phyloP scores from a whole-genome alignment of 1,140 invertebrate genomes.

The Nasonia vitripennis region DNA sequence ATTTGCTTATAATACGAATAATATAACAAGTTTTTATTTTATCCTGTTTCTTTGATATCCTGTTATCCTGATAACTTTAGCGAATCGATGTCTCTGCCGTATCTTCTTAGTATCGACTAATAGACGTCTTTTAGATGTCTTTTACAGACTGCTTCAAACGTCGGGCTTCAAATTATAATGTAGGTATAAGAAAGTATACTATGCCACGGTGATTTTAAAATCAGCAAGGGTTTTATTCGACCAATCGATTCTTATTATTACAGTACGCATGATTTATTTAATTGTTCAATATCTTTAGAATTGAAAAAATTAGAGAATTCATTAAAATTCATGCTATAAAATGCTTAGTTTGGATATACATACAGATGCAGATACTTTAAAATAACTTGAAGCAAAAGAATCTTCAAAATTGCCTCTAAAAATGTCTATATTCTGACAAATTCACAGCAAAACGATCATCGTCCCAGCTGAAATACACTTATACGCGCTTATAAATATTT shows the following conservation, averaged over 20 bases:
- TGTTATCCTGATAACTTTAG: slow-evolving; percentile 21
- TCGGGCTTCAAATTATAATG: not conserved
- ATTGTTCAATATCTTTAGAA: too few relatives aligned
- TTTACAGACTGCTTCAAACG: not conserved
- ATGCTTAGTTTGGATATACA: too few relatives aligned
- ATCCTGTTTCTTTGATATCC: not conserved
- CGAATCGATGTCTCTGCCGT: slow-evolving; percentile 27
- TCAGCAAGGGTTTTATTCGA: too few relatives aligned
- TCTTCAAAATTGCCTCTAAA: too few relatives aligned
- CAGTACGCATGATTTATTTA: too few relatives aligned
- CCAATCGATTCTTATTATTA: too few relatives aligned
- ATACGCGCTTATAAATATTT: too few relatives aligned
- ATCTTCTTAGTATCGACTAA: not conserved
- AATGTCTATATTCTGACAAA: too few relatives aligned
- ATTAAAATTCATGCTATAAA: not conserved
- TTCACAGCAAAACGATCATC: too few relatives aligned
- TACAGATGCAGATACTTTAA: not conserved
- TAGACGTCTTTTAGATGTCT: slow-evolving; percentile 13
- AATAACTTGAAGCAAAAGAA: not conserved
- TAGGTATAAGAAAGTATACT: not conserved
- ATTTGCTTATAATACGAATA: not conserved
- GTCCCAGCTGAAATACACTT: too few relatives aligned
- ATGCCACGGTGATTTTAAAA: too few relatives aligned
- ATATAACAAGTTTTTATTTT: not conserved
- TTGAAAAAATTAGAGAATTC: not conserved